phyloP scores from a whole-genome alignment of 2,113 vertebrate species.

The Reinhardtius hippoglossoides region DNA sequence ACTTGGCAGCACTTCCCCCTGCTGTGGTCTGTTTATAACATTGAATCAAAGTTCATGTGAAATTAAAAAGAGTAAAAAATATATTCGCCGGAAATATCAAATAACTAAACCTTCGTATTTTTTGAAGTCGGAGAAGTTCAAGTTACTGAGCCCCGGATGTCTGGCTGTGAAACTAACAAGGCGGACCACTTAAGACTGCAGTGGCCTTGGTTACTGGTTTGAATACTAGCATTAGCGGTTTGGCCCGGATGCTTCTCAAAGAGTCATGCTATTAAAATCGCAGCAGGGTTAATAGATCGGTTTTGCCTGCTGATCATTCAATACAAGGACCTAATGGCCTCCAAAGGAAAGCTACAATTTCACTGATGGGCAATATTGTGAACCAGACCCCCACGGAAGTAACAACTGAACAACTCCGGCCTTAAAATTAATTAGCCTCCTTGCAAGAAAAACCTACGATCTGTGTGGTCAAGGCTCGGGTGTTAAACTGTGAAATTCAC shows the following conservation, averaged over 20 bases:
- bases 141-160: not conserved
- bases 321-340: constrained; percentile 14
- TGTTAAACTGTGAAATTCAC: not conserved
- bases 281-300: constrained; percentile 20
- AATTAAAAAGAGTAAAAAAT: not conserved
- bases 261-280: constrained; percentile 43
- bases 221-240: constrained; percentile 53
- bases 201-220: constrained; percentile 13
- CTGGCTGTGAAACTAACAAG: constrained; percentile 12
- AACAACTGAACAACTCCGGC: constrained; percentile 19
- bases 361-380: not conserved
- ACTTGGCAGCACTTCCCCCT: not conserved
- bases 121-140: constrained; percentile 1
- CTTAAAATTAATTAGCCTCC: not conserved
- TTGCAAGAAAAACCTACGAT: not conserved
- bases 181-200: constrained; percentile 31
- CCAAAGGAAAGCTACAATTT: constrained; percentile 5
- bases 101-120: not conserved
- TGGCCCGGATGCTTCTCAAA: constrained; percentile 29
- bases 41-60: not conserved
- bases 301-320: constrained; percentile 17
- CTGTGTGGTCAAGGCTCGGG: not conserved
- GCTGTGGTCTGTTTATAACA: not conserved
- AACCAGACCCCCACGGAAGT: constrained; percentile 5
- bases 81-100: not conserved